A percentile compares a stretch with the other conserved stretches of the same genome.
phyloP scores from a whole-genome alignment of 2,888 invertebrate species.

The Agriopis aurantiaria region DNA sequence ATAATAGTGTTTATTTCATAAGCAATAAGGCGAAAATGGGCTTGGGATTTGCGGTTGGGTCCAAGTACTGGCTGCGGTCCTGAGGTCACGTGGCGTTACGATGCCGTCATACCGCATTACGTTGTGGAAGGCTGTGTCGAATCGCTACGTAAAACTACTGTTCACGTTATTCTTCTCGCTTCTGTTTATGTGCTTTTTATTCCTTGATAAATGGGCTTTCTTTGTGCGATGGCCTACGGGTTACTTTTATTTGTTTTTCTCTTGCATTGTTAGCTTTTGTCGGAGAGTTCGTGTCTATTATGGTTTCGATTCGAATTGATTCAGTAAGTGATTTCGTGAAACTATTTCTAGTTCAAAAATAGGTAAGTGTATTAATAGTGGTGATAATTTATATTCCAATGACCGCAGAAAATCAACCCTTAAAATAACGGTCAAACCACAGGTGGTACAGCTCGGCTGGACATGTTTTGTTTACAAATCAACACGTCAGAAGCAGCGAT shows the following conservation, averaged over 20 bases:
- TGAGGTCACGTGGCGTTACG: constrained; percentile 70
- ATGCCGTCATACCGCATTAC: constrained; percentile 73
- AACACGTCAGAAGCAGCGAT: constrained; percentile 35
- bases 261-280: constrained; percentile 19
- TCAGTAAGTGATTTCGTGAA: constrained; percentile 18
- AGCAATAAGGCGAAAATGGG: constrained; percentile 31
- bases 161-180: constrained; percentile 38
- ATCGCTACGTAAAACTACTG: constrained; percentile 38
- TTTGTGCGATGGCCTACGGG: constrained; percentile 14
- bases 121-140: constrained; percentile 39
- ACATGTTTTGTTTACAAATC: constrained; percentile 47
- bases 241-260: constrained; percentile 25
- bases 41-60: constrained; percentile 32
- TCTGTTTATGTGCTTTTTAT: constrained; percentile 37
- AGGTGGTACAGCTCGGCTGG: constrained; percentile 31
- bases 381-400: not conserved
- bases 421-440: constrained; percentile 20
- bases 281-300: constrained; percentile 12
- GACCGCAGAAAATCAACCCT: constrained; percentile 4
- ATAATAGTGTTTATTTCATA: constrained; percentile 39
- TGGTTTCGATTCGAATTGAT: constrained; percentile 12
- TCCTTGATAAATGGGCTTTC: constrained; percentile 27
- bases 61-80: constrained; percentile 53
- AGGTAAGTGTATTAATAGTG: not conserved
- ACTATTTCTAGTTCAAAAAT: constrained; percentile 12